These are phyloP conservation scores for Eucidaris tribuloides DNA, from an alignment of 35 echinoderm and acorn worm species.

Conservation along the genomic window DNA sequence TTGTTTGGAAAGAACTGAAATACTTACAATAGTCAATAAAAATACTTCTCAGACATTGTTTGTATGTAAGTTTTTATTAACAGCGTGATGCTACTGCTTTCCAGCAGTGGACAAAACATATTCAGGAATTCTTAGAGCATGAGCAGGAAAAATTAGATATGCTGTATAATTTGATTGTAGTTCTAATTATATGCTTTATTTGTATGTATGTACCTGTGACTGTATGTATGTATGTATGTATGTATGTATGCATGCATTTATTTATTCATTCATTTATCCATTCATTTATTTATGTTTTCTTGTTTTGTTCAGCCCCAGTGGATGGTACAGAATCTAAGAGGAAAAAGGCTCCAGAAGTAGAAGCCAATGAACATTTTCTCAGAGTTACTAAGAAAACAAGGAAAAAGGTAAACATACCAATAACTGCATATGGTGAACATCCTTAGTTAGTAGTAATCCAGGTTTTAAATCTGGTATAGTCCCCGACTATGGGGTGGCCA, in stretches of 20 bases:
- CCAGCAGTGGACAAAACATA: background rate
- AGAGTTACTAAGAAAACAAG: conserved; percentile 52
- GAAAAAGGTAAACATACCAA: conserved; percentile 50
- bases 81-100: background rate
- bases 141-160: background rate
- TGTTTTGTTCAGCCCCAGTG: background rate
- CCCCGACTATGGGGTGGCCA: too few relatives aligned
- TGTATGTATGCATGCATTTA: too few relatives aligned
- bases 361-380: conserved; percentile 61
- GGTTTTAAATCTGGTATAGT: background rate
- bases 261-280: background rate
- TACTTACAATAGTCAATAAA: too few relatives aligned
- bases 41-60: too few relatives aligned
- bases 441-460: too few relatives aligned
- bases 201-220: background rate
- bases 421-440: too few relatives aligned
- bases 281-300: background rate
- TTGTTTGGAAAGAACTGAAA: too few relatives aligned
- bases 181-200: background rate
- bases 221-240: too few relatives aligned
- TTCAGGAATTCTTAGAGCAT: background rate
- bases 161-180: background rate
- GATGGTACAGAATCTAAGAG: background rate
- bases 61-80: too few relatives aligned
- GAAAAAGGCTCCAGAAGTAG: background rate